Evolutionary conservation across 2,888 invertebrate genomes (phyloP), one percentile per base, ranked within the genome.

Genomic region (Pammene fasciana): DNA sequence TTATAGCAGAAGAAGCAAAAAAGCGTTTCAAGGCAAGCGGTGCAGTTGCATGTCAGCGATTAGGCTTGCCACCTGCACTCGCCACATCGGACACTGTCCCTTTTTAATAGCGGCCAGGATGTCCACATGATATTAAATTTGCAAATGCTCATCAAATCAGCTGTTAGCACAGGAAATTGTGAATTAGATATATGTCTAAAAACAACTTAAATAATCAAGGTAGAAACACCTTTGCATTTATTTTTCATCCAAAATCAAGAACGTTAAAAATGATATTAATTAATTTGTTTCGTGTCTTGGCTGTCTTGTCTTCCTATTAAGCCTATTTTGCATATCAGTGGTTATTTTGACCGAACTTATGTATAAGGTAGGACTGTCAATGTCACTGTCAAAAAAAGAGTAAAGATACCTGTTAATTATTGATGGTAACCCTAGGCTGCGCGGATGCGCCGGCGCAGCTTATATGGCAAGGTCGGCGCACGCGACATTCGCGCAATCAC

Each of bases 401-500:
- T 34, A 46, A 60, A 26, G 13, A 57, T 34, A 16, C 16, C 26
- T 48, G 14, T 14, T 65, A 48, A 66, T 66, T 67, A 64, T 68
- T 55, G 38, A 65, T 60, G 54, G 65, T 55, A 70, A 70, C 70
- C 72, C 71, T 72, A 67, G 67, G 60, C 73, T 74, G 74, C 75
- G 74, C 70, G 70, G 70, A 70, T 67, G 71, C 66, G 72, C 71
- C 68, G 65, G 71, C 66, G 72, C 74, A 72, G 76, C 82, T 81
- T 87, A 87, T 89, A 90, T 85, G 90, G 90, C 92, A 92, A 92
- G 91, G 92, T 89, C 91, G 89, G 81, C 82, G 86, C 89, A 87
- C 88, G 89, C 90, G 90, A 90, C 91, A 88, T 81, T 82, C 78
- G 77, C 86, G 87, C 87, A 87, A 89, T 90, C 91, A 91, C 91